Evolutionary conservation across 1,140 invertebrate genomes (phyloP).

Genomic region (Agrilus planipennis): DNA sequence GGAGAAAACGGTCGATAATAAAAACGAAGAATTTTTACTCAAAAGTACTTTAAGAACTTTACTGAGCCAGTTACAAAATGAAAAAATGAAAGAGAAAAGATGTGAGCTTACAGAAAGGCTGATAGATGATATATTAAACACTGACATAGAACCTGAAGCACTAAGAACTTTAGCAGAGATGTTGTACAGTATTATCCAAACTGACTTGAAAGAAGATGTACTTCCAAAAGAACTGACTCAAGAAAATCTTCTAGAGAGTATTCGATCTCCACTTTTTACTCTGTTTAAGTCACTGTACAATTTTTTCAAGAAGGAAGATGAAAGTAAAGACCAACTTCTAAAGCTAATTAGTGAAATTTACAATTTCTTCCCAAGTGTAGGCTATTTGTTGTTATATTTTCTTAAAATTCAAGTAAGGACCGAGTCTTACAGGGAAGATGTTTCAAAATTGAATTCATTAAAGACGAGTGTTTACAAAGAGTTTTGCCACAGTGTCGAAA

Average conservation of each 20-base stretch:
- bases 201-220: constrained; percentile 37
- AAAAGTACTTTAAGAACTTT: constrained; percentile 48
- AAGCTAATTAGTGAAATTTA: constrained; percentile 63
- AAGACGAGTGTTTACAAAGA: constrained; percentile 76
- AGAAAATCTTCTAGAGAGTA: constrained; percentile 58
- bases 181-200: constrained; percentile 40
- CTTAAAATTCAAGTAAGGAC: constrained; percentile 61
- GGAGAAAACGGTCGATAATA: constrained; percentile 37
- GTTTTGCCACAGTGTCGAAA: constrained; percentile 68
- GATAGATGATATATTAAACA: constrained; percentile 51
- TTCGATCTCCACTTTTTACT: constrained; percentile 69
- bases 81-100: constrained; percentile 51
- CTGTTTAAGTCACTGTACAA: constrained; percentile 60
- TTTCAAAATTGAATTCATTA: constrained; percentile 50
- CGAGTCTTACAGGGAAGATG: constrained; percentile 46
- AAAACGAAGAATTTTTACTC: constrained; percentile 31
- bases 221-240: constrained; percentile 38
- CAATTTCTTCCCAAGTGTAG: constrained; percentile 50
- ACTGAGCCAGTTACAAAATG: constrained; percentile 50
- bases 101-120: constrained; percentile 61
- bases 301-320: constrained; percentile 63
- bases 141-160: constrained; percentile 40
- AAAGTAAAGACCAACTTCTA: constrained; percentile 58
- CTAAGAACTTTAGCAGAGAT: constrained; percentile 40
- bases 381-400: constrained; percentile 79